Base-by-base conservation (phyloP, 2,113 vertebrate genomes). In the Zapus hudsonius region DNA sequence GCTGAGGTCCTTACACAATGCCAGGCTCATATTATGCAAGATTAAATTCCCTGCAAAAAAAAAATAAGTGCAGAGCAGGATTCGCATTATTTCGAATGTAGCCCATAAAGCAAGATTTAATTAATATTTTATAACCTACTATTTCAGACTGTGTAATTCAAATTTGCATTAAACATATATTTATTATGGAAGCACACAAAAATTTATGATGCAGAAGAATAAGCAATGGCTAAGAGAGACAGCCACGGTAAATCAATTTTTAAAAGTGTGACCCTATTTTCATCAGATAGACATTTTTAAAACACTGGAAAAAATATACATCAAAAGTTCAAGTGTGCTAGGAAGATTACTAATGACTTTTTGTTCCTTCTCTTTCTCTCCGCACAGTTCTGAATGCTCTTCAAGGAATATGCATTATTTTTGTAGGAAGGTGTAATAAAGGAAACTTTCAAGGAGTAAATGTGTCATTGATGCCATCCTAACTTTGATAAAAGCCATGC, bases 71-170 rank as follows among this genome's bases (percentile, higher is more conserved):
- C 87, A 74, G 93, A 89, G 42, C 76, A 52, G 52, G 40, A 91
- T 75, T 75, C 84, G 70, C 61, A 67, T 70, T 79, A 87, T 80
- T 90, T 93, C 83, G 93, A 92, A 94, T 57, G 52, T 95, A 87
- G 16, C 73, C 80, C 86, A 88, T 90, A 95, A 95, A 94, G 29
- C 69, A 73, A 87, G 59, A 74, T 78, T 95, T 94, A 89, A 94
- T 95, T 96, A 96, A 96, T 95, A 97, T 90, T 96, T 94, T 92
- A 95, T 91, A 95, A 61, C 36, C 29, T 78, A 61, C 74, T 93
- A 52, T 85, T 95, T 94, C 95, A 94, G 92, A 81, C 74, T 83
- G 52, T 92, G 7, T 85, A 92, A 88, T 83, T 93, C 83, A 88
- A 93, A 94, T 96, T 94, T 95, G 89, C 95, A 92, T 90, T 93